Evolutionary conservation across 2,113 vertebrate species (phyloP).

Genomic region (Alectura lathami): DNA sequence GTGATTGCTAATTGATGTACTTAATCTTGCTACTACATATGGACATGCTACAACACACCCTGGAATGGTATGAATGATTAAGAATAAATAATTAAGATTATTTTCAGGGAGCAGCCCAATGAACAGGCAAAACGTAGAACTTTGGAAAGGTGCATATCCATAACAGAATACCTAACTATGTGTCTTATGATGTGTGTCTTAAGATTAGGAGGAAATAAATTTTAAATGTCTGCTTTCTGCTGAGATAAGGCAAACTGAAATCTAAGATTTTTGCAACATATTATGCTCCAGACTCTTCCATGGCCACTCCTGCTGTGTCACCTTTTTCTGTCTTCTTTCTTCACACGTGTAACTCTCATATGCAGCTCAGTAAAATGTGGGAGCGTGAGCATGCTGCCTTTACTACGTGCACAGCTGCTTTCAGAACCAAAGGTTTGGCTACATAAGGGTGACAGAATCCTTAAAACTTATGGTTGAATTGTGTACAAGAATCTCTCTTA

Average conservation of each 20-base stretch:
- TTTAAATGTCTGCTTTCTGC: neutral
- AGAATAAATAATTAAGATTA: no score
- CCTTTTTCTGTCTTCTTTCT: neutral
- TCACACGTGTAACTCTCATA: neutral
- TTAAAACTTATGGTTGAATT: neutral
- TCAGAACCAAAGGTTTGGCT: neutral
- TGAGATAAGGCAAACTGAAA: neutral
- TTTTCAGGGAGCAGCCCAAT: neutral
- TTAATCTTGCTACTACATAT: neutral
- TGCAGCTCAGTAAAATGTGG: neutral
- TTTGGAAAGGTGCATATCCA: neutral
- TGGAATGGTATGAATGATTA: neutral
- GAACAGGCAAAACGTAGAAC: neutral
- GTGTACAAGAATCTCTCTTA: neutral
- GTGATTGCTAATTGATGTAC: conserved; percentile 2
- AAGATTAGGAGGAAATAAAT: neutral
- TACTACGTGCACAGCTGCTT: neutral
- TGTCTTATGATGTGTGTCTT: neutral
- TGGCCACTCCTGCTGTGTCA: neutral
- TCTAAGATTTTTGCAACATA: neutral
- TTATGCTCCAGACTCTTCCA: neutral
- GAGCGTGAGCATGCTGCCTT: neutral
- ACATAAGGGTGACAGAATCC: neutral
- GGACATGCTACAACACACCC: neutral
- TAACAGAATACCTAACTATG: neutral